These are phyloP conservation scores for Peromyscus californicus DNA, from an alignment of 2,113 vertebrate genomes.

Conservation along the genomic window DNA sequence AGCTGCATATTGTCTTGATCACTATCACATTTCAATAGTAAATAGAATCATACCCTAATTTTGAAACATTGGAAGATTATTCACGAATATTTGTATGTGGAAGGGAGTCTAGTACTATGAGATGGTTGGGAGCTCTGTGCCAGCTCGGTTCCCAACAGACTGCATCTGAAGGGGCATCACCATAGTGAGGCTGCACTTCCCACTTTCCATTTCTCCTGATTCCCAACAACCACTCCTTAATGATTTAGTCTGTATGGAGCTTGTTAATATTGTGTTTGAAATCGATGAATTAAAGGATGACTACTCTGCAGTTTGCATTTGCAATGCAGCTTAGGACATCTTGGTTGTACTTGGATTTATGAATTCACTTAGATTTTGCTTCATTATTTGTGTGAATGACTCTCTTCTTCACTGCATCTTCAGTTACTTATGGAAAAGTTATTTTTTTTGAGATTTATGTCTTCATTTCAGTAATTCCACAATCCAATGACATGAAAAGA, in stretches of 20 bases:
- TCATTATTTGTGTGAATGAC: not conserved
- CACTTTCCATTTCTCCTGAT: not conserved
- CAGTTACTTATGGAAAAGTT: not conserved
- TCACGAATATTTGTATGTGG: not conserved
- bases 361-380: not conserved
- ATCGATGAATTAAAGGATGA: not conserved
- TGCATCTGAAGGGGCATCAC: not conserved
- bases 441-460: not conserved
- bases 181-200: not conserved
- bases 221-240: not conserved
- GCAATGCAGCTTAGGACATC: not conserved
- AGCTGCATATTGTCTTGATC: not conserved
- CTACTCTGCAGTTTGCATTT: not conserved
- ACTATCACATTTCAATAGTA: not conserved
- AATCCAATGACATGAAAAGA: not conserved
- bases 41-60: not conserved
- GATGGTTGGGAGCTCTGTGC: not conserved
- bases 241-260: not conserved
- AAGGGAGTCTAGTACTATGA: not conserved
- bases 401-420: not conserved
- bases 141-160: not conserved
- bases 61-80: not conserved
- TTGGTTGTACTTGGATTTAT: not conserved
- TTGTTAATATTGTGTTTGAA: not conserved
- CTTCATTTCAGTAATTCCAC: not conserved